Conservation (phyloP, 2,797 vertebrate species). For the Smutsia temminckii region DNA sequence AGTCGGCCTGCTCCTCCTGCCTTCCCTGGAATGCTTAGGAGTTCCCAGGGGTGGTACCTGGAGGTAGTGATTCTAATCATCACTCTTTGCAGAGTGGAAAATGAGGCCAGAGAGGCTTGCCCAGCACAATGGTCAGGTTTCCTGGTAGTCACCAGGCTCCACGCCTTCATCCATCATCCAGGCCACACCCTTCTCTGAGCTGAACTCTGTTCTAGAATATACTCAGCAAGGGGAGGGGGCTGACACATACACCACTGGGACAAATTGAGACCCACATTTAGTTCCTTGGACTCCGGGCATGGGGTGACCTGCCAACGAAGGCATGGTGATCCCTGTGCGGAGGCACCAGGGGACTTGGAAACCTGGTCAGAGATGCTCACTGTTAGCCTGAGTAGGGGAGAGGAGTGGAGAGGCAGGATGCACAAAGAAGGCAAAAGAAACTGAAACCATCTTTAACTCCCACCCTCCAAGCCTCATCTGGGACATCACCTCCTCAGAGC, state of each 20-base stretch:
- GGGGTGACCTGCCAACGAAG: not conserved
- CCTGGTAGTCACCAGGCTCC: not conserved
- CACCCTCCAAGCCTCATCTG: not conserved
- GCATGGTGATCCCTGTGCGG: not conserved
- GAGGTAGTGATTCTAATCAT: not conserved
- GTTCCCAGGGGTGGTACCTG: not conserved
- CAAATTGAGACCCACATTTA: not conserved
- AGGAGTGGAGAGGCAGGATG: not conserved
- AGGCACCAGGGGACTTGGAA: not conserved
- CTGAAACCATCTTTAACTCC: not conserved
- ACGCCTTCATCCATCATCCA: not conserved
- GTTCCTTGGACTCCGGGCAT: not conserved
- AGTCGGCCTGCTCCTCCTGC: not conserved
- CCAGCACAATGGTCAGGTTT: not conserved
- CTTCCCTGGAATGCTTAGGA: not conserved
- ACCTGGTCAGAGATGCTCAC: not conserved
- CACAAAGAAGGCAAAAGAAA: not conserved
- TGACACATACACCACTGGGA: not conserved
- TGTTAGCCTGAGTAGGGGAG: not conserved
- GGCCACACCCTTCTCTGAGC: not conserved
- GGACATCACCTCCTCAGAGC: not conserved
- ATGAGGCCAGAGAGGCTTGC: not conserved
- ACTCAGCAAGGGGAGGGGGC: not conserved
- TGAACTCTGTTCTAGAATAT: constrained; percentile 4
- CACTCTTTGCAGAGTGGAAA: not conserved